Percentiles rank a stretch among this genome's conserved stretches.
phyloP scores from a whole-genome alignment of 2,888 invertebrate species.

The Torymus texanus region DNA sequence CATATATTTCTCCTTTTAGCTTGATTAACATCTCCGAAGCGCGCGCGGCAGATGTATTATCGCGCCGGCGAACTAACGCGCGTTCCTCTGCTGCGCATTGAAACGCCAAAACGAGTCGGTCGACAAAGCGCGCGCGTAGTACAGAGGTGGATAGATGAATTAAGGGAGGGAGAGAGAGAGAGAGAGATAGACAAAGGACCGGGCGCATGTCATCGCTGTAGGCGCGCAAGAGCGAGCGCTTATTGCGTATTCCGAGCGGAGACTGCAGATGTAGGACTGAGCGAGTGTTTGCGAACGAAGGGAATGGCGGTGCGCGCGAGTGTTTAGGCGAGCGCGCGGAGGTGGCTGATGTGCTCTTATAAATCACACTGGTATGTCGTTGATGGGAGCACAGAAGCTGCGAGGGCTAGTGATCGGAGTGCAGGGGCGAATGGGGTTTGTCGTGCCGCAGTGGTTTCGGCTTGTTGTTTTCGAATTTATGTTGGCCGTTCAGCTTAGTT shows the following conservation, averaged over 20 bases:
- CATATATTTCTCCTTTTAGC: conserved; percentile 65
- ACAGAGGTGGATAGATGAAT: conserved; percentile 53
- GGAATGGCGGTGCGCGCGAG: no score
- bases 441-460: no score
- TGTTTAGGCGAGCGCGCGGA: no score
- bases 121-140: conserved; percentile 55
- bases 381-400: not conserved
- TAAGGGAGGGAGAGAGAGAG: conserved; percentile 11
- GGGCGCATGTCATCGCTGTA: conserved; percentile 57
- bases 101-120: no score
- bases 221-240: conserved; percentile 35
- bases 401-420: not conserved
- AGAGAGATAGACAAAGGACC: not conserved
- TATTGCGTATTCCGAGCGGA: conserved; percentile 62
- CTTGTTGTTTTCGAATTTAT: no score
- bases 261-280: no score
- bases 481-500: no score
- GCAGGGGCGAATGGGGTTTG: no score
- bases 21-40: conserved; percentile 67
- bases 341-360: not conserved
- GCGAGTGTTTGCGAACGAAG: no score
- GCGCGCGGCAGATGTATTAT: conserved; percentile 63
- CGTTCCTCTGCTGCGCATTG: no score
- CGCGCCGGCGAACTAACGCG: conserved; percentile 45
- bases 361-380: conserved; percentile 18